Conservation (phyloP, 2,888 invertebrate species). For the Drosophila acutilabella region DNA sequence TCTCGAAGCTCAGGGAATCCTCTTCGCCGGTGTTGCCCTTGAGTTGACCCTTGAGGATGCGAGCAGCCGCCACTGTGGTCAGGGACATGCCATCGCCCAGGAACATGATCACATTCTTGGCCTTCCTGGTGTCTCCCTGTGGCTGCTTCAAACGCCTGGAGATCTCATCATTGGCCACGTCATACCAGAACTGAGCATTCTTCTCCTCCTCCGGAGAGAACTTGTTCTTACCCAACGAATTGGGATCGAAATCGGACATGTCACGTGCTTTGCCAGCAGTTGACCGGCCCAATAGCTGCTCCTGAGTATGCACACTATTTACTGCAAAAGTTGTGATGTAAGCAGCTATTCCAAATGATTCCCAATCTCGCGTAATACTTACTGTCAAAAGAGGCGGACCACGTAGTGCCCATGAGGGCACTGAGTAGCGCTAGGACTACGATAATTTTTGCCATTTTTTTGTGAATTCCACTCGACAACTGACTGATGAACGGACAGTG, state of each 20-base stretch:
- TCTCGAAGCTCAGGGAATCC: slow-evolving; percentile 87
- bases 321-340: slow-evolving; percentile 31
- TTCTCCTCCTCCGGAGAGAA: slow-evolving; percentile 61
- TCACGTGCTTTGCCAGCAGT: background rate
- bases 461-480: slow-evolving; percentile 16
- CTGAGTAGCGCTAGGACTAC: slow-evolving; percentile 25
- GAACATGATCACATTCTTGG: slow-evolving; percentile 80
- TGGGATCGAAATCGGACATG: slow-evolving; percentile 45
- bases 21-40: slow-evolving; percentile 87
- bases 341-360: background rate
- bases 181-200: slow-evolving; percentile 69
- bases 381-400: slow-evolving; percentile 39
- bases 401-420: slow-evolving; percentile 14
- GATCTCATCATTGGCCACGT: slow-evolving; percentile 61
- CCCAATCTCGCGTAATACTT: slow-evolving; percentile 11
- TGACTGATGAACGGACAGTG: slow-evolving; percentile 1
- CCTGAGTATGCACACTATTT: slow-evolving; percentile 41
- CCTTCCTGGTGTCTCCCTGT: slow-evolving; percentile 59
- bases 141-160: slow-evolving; percentile 57
- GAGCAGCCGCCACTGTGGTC: slow-evolving; percentile 88
- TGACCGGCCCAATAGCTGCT: slow-evolving; percentile 53
- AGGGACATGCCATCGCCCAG: slow-evolving; percentile 90
- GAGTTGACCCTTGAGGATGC: slow-evolving; percentile 88
- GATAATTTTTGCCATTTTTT: slow-evolving; percentile 34
- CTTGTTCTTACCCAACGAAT: slow-evolving; percentile 59